Percentiles rank a stretch among this genome's conserved stretches.
phyloP scores from a whole-genome alignment of 1,140 invertebrate species.

The Zaprionus vittiger region DNA sequence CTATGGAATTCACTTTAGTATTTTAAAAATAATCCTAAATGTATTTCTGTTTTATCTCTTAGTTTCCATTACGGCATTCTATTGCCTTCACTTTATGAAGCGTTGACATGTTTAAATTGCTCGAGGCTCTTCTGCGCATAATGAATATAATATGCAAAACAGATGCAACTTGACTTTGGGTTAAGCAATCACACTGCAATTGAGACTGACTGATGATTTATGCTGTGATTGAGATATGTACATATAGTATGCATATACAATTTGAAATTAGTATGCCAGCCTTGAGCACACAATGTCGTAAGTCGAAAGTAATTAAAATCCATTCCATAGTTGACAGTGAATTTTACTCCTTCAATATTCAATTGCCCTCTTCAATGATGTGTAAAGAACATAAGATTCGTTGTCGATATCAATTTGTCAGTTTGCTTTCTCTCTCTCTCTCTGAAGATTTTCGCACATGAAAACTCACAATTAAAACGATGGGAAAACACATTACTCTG shows the following conservation, averaged over 20 bases:
- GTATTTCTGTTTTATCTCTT: background rate
- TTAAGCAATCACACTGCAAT: background rate
- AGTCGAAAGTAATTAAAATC: background rate
- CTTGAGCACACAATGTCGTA: background rate
- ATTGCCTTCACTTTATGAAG: constrained; percentile 6
- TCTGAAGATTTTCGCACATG: background rate
- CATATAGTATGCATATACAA: background rate
- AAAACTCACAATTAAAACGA: constrained; percentile 1
- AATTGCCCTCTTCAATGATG: background rate
- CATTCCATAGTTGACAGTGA: background rate
- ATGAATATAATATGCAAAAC: constrained; percentile 11
- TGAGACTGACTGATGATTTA: background rate
- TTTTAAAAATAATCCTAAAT: background rate
- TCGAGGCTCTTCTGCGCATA: background rate
- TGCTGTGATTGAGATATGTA: background rate
- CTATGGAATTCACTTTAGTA: background rate
- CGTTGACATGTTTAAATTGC: constrained; percentile 6
- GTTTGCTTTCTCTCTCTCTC: background rate
- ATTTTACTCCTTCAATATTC: background rate
- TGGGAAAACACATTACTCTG: background rate
- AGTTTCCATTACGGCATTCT: background rate
- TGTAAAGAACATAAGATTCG: background rate
- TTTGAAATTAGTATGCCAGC: background rate
- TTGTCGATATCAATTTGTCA: background rate
- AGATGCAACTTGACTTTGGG: constrained; percentile 2